Evolutionary conservation across 2,113 vertebrate genomes (phyloP), one percentile per base, ranked within the genome.

Genomic region (Pygoscelis antarcticus): DNA sequence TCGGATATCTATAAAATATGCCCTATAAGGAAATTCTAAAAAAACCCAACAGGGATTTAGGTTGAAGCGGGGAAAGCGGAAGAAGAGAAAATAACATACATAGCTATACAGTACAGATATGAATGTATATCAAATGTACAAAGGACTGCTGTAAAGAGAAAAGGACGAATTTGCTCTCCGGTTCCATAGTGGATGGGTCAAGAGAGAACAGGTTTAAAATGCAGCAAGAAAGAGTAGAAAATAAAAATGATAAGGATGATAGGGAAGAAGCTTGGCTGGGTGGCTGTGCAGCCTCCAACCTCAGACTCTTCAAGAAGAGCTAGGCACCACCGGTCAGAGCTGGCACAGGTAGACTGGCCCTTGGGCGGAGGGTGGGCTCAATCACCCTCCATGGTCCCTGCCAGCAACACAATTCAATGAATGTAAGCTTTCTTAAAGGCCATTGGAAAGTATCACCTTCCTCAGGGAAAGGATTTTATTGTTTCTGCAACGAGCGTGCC

Each of bases 241-340:
- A 49, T 19, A 55, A 51, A 76, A 66, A 11, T 22, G 0, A 6
- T 26, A 25, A 68, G 17, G 30, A 9, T 26, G 30, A 9, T 26
- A 47, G 23, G 26, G 36, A 47, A 36, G 52, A 55, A 83, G 20
- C 18, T 42, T 60, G 44, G 7, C 34, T 58, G 42, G 3, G 21
- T 69, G 40, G 17, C 34, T 70, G 36, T 65, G 46, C 64, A 62
- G 60, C 38, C 38, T 65, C 11, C 36, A 29, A 1, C 36, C 15
- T 88, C 38, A 15, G 16, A 13, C 55, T 40, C 38, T 26, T 10
- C 26, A n/a, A 46, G 61, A 71, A 62, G 46, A 66, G 15, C 29
- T 30, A 2, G 23, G 22, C 27, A 60, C 4, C 46, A 9, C 9
- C 0, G 0, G 10, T 75, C 83, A 26, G 60, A 65, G 29, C 49